These are phyloP conservation scores for Plusia festucae DNA, from an alignment of 2,888 invertebrate genomes.

Conservation along the genomic window DNA sequence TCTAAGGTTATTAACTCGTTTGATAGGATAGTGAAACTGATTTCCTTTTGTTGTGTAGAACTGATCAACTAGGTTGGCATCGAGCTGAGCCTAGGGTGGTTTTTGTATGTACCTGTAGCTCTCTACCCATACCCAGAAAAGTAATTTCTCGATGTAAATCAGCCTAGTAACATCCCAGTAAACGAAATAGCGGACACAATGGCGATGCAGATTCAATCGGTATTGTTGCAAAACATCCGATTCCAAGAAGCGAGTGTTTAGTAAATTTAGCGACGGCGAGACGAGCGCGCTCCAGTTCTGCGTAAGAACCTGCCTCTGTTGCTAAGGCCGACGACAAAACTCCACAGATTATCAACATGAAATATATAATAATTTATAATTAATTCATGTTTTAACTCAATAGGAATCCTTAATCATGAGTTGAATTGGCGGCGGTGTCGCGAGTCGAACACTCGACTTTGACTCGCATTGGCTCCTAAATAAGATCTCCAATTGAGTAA, in stretches of 20 bases:
- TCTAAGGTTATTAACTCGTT: no score
- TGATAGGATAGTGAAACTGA: not conserved
- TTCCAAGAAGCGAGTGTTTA: slow-evolving; percentile 56
- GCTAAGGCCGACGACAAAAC: slow-evolving; percentile 8
- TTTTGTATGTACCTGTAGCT: not conserved
- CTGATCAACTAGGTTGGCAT: not conserved
- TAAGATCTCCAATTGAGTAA: no score
- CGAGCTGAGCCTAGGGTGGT: not conserved
- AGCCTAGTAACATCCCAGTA: slow-evolving; percentile 29
- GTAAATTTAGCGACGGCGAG: slow-evolving; percentile 41
- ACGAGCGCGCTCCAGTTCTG: slow-evolving; percentile 33
- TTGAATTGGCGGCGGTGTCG: no score
- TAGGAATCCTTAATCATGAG: no score
- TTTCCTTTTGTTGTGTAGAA: not conserved
- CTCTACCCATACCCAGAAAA: not conserved
- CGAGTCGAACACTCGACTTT: no score
- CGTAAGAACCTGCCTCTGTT: slow-evolving; percentile 34
- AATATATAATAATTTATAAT: no score
- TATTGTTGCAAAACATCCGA: slow-evolving; percentile 54
- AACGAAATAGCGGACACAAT: slow-evolving; percentile 23
- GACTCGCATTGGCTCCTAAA: no score
- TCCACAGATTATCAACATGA: not conserved
- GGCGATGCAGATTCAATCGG: slow-evolving; percentile 32
- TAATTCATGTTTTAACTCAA: no score
- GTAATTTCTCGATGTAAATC: not conserved